A percentile compares a stretch with the other conserved stretches of the same genome.
Conservation (phyloP, 2,113 vertebrate genomes). For the Anser cygnoides region DNA sequence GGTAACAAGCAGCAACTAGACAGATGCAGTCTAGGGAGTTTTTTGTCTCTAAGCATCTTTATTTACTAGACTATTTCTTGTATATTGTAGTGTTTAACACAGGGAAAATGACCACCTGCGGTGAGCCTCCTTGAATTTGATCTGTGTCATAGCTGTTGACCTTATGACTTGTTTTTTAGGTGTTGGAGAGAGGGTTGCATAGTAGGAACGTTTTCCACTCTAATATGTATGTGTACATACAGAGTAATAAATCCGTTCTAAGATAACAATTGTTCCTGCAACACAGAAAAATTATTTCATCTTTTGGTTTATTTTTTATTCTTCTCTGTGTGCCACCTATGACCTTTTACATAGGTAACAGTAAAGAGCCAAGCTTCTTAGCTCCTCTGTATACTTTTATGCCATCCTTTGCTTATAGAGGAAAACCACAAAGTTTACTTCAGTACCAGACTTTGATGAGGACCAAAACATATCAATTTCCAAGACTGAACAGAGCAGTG, state of each 20-base stretch:
- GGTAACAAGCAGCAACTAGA: neutral
- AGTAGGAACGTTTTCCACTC: neutral
- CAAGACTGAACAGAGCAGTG: neutral
- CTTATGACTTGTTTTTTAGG: neutral
- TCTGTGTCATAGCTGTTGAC: neutral
- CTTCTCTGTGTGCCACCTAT: neutral
- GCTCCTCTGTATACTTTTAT: neutral
- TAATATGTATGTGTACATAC: fast-evolving
- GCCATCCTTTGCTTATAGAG: neutral
- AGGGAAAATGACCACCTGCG: neutral
- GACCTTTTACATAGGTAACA: fast-evolving
- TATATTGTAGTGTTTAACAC: neutral
- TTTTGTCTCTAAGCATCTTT: neutral
- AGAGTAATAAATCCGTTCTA: neutral
- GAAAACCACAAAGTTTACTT: neutral
- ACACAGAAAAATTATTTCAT: neutral
- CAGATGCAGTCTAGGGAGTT: neutral
- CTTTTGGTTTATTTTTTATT: neutral
- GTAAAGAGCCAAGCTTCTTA: neutral
- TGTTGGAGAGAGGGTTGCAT: neutral
- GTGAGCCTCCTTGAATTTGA: neutral
- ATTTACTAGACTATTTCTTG: neutral
- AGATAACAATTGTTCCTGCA: neutral
- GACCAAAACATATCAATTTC: neutral
- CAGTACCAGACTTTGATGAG: fast-evolving